Evolutionary conservation across 2,113 vertebrate species (phyloP).

Genomic region (Osmerus mordax): DNA sequence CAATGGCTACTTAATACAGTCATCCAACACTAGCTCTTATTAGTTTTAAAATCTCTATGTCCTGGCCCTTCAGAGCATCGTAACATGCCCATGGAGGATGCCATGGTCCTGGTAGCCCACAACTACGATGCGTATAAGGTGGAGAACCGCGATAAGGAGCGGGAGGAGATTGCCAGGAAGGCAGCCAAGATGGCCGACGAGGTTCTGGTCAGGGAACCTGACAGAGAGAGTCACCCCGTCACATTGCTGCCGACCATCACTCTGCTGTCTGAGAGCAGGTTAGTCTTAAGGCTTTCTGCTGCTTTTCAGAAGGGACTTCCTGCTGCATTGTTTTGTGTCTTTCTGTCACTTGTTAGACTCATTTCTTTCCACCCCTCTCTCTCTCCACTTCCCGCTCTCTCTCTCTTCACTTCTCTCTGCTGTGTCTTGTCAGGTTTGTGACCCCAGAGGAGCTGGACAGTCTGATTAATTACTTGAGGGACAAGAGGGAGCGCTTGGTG

Average conservation of each 20-base stretch:
- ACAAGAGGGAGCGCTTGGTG: constrained; percentile 83
- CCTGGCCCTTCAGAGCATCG: constrained; percentile 80
- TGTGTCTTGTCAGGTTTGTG: constrained; percentile 72
- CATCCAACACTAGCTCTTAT: too few species aligned
- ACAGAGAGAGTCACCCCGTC: constrained; percentile 74
- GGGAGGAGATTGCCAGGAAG: constrained; percentile 89
- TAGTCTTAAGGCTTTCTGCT: background rate
- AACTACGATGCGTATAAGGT: constrained; percentile 90
- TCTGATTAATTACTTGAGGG: constrained; percentile 87
- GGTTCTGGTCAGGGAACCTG: constrained; percentile 85
- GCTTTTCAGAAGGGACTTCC: background rate
- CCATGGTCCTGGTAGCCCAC: constrained; percentile 93
- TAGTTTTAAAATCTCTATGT: background rate
- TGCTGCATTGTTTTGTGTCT: constrained; percentile 25
- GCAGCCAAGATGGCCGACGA: constrained; percentile 97
- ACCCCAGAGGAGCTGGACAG: constrained; percentile 87
- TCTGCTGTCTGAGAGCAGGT: constrained; percentile 75
- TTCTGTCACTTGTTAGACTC: too few species aligned
- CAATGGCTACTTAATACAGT: too few species aligned
- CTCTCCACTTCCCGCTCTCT: background rate
- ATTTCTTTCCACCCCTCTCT: background rate
- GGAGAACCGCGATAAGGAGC: constrained; percentile 90
- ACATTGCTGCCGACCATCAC: constrained; percentile 70
- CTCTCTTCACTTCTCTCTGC: background rate
- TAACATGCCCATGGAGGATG: constrained; percentile 97